These are phyloP conservation scores for Nothobranchius furzeri DNA, from an alignment of 2,113 vertebrate species.

Conservation along the genomic window DNA sequence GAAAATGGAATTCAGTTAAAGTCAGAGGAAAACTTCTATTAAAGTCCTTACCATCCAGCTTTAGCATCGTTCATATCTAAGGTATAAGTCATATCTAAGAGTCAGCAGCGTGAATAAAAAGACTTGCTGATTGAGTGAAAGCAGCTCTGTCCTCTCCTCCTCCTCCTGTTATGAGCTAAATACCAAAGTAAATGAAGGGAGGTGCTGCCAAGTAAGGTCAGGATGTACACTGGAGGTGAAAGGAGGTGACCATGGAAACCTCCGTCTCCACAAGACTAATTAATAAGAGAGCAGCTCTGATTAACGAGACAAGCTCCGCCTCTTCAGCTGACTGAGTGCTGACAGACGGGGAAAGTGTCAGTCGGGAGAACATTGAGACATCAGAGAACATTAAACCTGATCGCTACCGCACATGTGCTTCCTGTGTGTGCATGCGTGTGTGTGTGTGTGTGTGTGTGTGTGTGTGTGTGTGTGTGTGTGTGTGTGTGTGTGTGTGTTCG, in stretches of 20 bases:
- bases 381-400: constrained; percentile 74
- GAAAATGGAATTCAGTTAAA: too few species aligned
- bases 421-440: constrained; percentile 2
- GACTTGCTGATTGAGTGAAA: constrained; percentile 61
- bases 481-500: constrained; percentile 28
- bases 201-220: constrained; percentile 62
- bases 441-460: constrained; percentile 13
- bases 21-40: background rate
- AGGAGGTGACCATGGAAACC: constrained; percentile 38
- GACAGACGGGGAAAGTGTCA: constrained; percentile 73
- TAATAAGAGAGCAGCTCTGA: constrained; percentile 59
- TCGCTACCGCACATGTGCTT: constrained; percentile 44
- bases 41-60: background rate
- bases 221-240: constrained; percentile 54
- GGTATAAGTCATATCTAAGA: constrained; percentile 37
- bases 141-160: constrained; percentile 41
- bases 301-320: constrained; percentile 51
- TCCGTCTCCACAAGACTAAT: constrained; percentile 37
- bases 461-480: background rate
- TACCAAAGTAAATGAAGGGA: constrained; percentile 52
- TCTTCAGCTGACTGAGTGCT: constrained; percentile 56
- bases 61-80: constrained; percentile 24
- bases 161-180: constrained; percentile 48
- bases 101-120: constrained; percentile 37
- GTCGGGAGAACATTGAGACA: constrained; percentile 65